A percentile compares a stretch with the other conserved stretches of the same genome.
phyloP scores from a whole-genome alignment of 2,797 vertebrate species.

The Simalia tracyae region DNA sequence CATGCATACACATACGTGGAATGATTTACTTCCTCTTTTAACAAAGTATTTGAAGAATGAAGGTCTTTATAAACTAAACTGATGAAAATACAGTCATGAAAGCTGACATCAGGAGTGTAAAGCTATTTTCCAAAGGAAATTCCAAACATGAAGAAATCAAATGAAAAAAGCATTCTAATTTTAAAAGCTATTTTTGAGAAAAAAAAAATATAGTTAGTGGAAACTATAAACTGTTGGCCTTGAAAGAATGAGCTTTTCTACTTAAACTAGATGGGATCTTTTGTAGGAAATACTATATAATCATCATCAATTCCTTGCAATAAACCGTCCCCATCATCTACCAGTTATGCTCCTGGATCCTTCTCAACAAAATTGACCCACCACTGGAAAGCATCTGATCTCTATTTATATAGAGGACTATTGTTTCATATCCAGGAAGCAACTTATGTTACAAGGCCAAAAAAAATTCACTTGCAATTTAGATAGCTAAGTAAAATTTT shows the following conservation, averaged over 20 bases:
- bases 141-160: constrained; percentile 2
- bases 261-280: neutral
- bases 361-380: neutral
- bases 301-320: neutral
- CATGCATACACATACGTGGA: neutral
- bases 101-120: neutral
- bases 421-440: constrained; percentile 15
- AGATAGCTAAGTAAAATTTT: neutral
- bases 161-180: constrained; percentile 5
- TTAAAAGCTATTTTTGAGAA: constrained; percentile 18
- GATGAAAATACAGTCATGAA: constrained; percentile 4
- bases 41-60: constrained; percentile 18
- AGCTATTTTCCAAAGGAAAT: constrained; percentile 10
- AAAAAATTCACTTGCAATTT: constrained; percentile 18
- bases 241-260: constrained; percentile 14
- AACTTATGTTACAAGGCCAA: constrained; percentile 14
- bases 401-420: neutral
- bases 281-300: neutral
- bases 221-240: neutral
- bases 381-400: constrained; percentile 28
- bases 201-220: constrained; percentile 14
- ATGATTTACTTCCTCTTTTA: constrained; percentile 4
- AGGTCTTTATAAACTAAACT: neutral
- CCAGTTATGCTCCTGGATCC: neutral
- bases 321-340: constrained; percentile 11